A percentile compares a stretch with the other conserved stretches of the same genome.
Conservation (phyloP, 2,797 vertebrate species). For the Anas acuta region DNA sequence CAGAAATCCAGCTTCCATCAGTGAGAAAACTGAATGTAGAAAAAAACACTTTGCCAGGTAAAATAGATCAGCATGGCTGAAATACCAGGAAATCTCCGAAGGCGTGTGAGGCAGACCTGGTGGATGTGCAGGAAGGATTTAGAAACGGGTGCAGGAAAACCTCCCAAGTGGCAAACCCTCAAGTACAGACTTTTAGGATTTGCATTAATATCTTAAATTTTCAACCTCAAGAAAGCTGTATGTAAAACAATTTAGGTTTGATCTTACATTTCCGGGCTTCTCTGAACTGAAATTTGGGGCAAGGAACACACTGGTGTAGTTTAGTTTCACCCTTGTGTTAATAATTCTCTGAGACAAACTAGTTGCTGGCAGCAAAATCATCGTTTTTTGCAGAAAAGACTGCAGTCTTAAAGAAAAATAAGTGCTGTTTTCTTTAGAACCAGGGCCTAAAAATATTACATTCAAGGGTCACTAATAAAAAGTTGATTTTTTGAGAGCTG, state of each 20-base stretch:
- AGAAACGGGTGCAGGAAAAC: background rate
- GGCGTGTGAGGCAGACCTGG: background rate
- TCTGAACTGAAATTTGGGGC: background rate
- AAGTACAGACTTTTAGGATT: background rate
- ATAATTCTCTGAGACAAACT: background rate
- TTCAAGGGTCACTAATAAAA: slow-evolving; percentile 18
- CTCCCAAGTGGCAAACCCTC: background rate
- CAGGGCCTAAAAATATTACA: slow-evolving; percentile 11
- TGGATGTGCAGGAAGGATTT: background rate
- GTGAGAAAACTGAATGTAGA: background rate
- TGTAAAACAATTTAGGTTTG: background rate
- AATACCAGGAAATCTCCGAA: background rate
- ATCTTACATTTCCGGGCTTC: background rate
- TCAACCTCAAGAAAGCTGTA: background rate
- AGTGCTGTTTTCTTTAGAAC: slow-evolving; percentile 26
- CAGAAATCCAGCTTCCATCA: background rate
- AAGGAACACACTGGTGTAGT: background rate
- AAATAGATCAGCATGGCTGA: background rate
- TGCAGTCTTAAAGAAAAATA: slow-evolving; percentile 41
- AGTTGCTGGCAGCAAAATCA: background rate
- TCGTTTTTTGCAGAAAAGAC: too few species aligned
- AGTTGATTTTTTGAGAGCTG: background rate
- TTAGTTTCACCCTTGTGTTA: background rate
- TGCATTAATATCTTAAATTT: background rate
- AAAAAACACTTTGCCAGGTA: background rate